These are phyloP conservation scores for Abrostola tripartita DNA, from an alignment of 2,888 invertebrate species.

Conservation along the genomic window DNA sequence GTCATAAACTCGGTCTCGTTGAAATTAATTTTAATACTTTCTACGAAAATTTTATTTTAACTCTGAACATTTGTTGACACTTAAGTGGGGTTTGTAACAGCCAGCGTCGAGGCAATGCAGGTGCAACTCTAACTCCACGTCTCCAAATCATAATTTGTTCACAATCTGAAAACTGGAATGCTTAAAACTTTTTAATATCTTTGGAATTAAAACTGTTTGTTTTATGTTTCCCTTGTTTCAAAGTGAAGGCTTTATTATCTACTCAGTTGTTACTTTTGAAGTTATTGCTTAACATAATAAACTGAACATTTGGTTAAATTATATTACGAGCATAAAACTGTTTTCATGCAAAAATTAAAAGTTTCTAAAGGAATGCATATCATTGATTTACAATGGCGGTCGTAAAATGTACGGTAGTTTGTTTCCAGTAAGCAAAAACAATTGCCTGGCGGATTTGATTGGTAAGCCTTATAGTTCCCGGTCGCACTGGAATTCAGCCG, in stretches of 20 bases:
- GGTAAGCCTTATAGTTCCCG: conserved; percentile 39
- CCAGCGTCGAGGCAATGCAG: conserved; percentile 19
- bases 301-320: neutral
- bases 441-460: conserved; percentile 42
- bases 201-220: conserved; percentile 29
- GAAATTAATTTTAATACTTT: conserved; percentile 16
- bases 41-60: conserved; percentile 27
- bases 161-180: conserved; percentile 44
- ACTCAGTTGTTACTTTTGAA: conserved; percentile 24
- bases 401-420: conserved; percentile 34
- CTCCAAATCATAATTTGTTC: conserved; percentile 46
- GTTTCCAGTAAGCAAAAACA: conserved; percentile 42
- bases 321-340: conserved; percentile 10
- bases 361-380: conserved; percentile 20
- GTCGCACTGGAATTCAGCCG: conserved; percentile 26
- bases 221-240: conserved; percentile 28
- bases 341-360: conserved; percentile 24
- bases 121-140: conserved; percentile 42
- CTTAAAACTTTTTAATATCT: conserved; percentile 47
- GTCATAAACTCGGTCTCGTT: neutral
- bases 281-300: neutral
- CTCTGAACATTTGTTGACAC: conserved; percentile 40
- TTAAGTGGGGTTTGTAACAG: conserved; percentile 44
- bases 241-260: conserved; percentile 34
- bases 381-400: conserved; percentile 37